phyloP scores from a whole-genome alignment of 2,888 invertebrate species.

The Xanthia togata region DNA sequence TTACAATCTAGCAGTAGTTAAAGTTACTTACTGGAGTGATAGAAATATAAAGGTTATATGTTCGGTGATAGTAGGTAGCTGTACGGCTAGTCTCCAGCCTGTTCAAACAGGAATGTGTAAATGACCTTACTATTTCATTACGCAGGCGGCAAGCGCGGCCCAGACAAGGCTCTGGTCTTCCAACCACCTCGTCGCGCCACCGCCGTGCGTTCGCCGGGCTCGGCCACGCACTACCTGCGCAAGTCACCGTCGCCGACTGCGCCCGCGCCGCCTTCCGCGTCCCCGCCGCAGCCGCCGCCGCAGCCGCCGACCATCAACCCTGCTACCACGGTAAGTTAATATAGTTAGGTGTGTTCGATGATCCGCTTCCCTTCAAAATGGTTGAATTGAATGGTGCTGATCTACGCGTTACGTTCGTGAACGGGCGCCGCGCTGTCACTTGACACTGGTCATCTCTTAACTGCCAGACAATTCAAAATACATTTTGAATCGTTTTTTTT shows the following conservation, averaged over 20 bases:
- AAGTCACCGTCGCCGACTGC: constrained; percentile 97
- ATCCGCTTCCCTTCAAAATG: not conserved
- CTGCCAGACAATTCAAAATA: no score
- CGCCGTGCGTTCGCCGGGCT: constrained; percentile 96
- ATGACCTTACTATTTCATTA: not conserved
- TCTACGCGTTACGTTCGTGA: not conserved
- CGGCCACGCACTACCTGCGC: constrained; percentile 95
- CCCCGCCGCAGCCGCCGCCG: constrained; percentile 73
- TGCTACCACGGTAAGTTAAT: constrained; percentile 73
- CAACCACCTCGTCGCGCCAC: constrained; percentile 94
- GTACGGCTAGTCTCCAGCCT: no score
- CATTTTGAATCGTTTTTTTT: no score
- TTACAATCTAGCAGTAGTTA: no score
- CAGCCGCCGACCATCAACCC: constrained; percentile 57
- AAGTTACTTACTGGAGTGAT: no score
- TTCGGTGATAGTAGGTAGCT: not conserved
- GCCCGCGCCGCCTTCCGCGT: constrained; percentile 85
- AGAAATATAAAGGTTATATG: no score
- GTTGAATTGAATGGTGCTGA: not conserved
- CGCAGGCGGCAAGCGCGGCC: constrained; percentile 89
- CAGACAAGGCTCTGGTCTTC: constrained; percentile 92
- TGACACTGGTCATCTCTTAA: not conserved
- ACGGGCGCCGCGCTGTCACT: not conserved
- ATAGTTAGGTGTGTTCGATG: not conserved
- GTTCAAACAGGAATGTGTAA: no score